Conservation (phyloP, 2,113 vertebrate species). For the Varanus salvator region DNA sequence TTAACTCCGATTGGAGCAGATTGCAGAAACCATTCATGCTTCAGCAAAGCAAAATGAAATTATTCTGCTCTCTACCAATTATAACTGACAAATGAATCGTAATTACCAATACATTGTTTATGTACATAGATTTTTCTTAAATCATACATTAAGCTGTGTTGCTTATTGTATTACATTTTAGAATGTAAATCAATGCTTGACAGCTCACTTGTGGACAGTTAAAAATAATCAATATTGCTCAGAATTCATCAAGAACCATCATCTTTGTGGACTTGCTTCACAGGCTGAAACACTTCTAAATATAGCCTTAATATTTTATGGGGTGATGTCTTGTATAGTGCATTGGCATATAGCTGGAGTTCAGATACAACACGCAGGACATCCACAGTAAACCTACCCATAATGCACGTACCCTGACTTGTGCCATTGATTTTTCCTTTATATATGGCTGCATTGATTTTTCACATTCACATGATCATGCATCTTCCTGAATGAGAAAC, state of each 20-base stretch:
- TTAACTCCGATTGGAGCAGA: background rate
- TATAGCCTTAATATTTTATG: constrained; percentile 46
- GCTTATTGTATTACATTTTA: constrained; percentile 3
- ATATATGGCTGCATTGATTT: constrained; percentile 61
- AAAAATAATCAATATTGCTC: constrained; percentile 13
- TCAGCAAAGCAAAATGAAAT: background rate
- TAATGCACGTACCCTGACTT: constrained; percentile 56
- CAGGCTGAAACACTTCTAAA: constrained; percentile 33
- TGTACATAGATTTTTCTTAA: constrained; percentile 1
- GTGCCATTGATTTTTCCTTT: constrained; percentile 62
- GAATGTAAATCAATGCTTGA: background rate
- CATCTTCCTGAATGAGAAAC: constrained; percentile 49
- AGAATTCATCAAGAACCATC: constrained; percentile 38
- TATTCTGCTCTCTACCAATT: background rate
- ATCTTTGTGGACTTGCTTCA: background rate
- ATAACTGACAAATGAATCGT: background rate
- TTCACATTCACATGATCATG: constrained; percentile 53
- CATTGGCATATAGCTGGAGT: constrained; percentile 49
- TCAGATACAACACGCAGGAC: constrained; percentile 38
- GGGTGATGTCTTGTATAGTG: constrained; percentile 38
- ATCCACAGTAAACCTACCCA: constrained; percentile 42
- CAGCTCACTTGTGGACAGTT: background rate
- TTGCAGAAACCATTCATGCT: background rate
- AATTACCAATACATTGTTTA: background rate
- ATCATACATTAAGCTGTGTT: background rate